Evolutionary conservation across 2,113 vertebrate species (phyloP).

Genomic region (Muntiacus muntjak): DNA sequence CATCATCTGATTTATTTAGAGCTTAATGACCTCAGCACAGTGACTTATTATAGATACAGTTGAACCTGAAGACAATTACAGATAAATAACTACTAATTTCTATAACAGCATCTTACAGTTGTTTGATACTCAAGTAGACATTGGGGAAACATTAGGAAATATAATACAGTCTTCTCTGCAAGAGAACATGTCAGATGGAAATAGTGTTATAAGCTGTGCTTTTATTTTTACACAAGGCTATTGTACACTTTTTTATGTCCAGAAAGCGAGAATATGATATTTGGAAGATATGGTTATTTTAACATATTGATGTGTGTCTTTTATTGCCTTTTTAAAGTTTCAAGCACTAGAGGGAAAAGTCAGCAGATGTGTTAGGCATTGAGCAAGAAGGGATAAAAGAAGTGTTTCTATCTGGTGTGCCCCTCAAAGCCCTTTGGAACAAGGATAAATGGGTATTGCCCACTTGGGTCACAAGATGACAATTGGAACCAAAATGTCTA

Average conservation of each 20-base stretch:
- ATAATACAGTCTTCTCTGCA: background rate
- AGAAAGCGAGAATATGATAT: background rate
- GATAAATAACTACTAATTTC: conserved; percentile 1
- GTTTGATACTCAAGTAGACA: background rate
- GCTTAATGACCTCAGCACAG: background rate
- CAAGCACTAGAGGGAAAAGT: background rate
- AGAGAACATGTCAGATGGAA: background rate
- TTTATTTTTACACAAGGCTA: background rate
- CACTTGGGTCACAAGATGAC: background rate
- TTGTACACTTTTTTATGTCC: background rate
- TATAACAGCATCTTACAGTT: background rate
- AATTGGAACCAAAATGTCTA: background rate
- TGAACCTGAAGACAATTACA: background rate
- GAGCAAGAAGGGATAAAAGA: background rate
- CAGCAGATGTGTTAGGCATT: background rate
- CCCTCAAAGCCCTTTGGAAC: background rate
- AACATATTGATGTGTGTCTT: background rate
- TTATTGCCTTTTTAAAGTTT: background rate
- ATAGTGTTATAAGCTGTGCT: background rate
- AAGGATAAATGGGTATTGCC: background rate
- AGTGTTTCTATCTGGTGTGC: background rate
- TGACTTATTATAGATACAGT: background rate
- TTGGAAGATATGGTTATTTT: background rate
- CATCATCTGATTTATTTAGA: conserved; percentile 5
- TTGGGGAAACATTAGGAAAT: background rate